A percentile compares a stretch with the other conserved stretches of the same genome.
Conservation (phyloP, 2,888 invertebrate genomes). For the Antheraea assamensis region DNA sequence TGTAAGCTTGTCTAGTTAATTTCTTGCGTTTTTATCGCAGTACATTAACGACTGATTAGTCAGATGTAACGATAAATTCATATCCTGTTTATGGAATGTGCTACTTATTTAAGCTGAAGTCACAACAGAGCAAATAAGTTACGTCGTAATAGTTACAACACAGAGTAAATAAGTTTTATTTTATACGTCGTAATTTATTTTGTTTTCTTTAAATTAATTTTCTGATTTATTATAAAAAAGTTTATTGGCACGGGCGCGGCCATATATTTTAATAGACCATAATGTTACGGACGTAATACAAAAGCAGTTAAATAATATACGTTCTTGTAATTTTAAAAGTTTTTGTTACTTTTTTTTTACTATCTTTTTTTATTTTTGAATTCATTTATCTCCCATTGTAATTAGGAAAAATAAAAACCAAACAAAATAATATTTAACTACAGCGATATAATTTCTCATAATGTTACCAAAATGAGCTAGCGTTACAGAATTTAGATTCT, state of each 20-base stretch:
- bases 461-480: not conserved
- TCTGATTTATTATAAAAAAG: not conserved
- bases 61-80: not conserved
- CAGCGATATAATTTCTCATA: too few relatives aligned
- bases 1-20: not conserved
- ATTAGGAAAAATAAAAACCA: not conserved
- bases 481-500: not conserved
- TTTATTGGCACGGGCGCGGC: not conserved
- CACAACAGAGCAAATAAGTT: not conserved
- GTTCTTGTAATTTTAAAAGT: too few relatives aligned
- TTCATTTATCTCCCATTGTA: not conserved
- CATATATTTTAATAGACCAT: not conserved
- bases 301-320: too few relatives aligned
- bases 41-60: conserved; percentile 2
- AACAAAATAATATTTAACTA: not conserved
- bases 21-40: not conserved
- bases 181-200: not conserved
- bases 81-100: not conserved
- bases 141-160: too few relatives aligned
- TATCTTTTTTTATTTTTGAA: not conserved
- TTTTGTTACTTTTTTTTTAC: too few relatives aligned
- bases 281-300: not conserved
- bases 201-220: not conserved
- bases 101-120: not conserved
- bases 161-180: not conserved